A percentile compares a stretch with the other conserved stretches of the same genome.
phyloP scores from a whole-genome alignment of 2,888 invertebrate genomes.

The Oligia latruncula region DNA sequence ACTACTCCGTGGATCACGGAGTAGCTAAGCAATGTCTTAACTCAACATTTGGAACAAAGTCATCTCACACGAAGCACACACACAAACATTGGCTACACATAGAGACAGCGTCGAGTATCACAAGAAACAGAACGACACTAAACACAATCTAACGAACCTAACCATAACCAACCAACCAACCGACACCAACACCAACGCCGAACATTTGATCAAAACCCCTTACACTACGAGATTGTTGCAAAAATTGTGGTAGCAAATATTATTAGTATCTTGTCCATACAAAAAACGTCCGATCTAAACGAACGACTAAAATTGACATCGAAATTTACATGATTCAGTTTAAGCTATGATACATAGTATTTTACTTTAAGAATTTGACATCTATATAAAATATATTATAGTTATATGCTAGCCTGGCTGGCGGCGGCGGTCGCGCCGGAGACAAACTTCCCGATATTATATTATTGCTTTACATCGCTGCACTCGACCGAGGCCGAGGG shows the following conservation, averaged over 20 bases:
- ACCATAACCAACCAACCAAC: constrained; percentile 70
- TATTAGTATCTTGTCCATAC: constrained; percentile 76
- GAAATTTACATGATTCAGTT: constrained; percentile 86
- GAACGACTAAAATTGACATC: constrained; percentile 88
- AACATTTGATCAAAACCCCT: constrained; percentile 84
- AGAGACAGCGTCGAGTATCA: constrained; percentile 61
- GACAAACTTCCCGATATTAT: constrained; percentile 11
- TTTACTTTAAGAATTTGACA: constrained; percentile 84
- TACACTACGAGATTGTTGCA: constrained; percentile 83
- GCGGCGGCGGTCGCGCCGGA: constrained; percentile 25
- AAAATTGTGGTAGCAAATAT: constrained; percentile 87
- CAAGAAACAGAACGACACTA: constrained; percentile 61
- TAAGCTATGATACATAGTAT: constrained; percentile 87
- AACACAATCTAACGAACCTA: constrained; percentile 77
- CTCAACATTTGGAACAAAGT: not conserved
- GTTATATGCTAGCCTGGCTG: constrained; percentile 66
- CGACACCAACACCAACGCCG: constrained; percentile 72
- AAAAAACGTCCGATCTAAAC: constrained; percentile 81
- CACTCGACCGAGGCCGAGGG: constrained; percentile 32
- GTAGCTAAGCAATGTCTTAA: not conserved
- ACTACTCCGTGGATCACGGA: not conserved
- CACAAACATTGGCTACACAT: constrained; percentile 48
- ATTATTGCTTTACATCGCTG: constrained; percentile 56
- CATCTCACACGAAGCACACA: constrained; percentile 24
- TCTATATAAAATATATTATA: constrained; percentile 87